A percentile compares a stretch with the other conserved stretches of the same genome.
phyloP scores from a whole-genome alignment of 37 sponge, comb jelly and placozoan genomes.

The Geodia barretti region DNA sequence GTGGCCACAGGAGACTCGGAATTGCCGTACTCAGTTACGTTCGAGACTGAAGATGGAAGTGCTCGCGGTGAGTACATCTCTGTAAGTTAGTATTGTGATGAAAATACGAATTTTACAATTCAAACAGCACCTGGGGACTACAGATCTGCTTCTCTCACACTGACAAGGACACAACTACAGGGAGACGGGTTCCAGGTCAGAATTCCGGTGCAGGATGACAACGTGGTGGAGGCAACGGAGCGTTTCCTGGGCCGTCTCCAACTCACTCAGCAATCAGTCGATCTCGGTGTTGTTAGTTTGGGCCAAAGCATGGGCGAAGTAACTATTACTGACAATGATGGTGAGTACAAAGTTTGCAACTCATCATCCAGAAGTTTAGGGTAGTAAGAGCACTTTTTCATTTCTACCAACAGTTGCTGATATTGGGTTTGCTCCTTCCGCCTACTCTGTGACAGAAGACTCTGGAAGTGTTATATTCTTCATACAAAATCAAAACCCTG shows the following conservation, averaged over 20 bases:
- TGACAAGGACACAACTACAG: not conserved
- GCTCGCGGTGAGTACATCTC: no score
- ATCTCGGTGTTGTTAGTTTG: not conserved
- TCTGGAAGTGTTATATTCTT: not conserved
- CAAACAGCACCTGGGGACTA: not conserved
- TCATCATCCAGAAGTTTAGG: no score
- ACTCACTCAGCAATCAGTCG: not conserved
- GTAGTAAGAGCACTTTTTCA: no score
- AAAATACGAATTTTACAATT: not conserved
- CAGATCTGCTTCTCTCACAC: not conserved
- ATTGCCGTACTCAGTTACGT: not conserved
- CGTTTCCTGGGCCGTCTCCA: not conserved
- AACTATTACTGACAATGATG: not conserved
- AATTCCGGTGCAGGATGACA: not conserved
- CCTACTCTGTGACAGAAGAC: not conserved
- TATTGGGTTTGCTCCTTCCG: not conserved
- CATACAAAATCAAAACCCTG: not conserved
- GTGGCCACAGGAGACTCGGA: not conserved
- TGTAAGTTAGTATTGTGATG: not conserved
- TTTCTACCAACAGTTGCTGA: not conserved
- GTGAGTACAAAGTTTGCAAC: no score
- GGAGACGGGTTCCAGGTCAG: not conserved
- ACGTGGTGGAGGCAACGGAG: not conserved
- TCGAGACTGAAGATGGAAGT: not conserved
- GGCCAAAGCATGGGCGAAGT: not conserved